Evolutionary conservation across 2,888 invertebrate species (phyloP), one percentile per base, ranked within the genome.

Genomic region (Brenthis ino): DNA sequence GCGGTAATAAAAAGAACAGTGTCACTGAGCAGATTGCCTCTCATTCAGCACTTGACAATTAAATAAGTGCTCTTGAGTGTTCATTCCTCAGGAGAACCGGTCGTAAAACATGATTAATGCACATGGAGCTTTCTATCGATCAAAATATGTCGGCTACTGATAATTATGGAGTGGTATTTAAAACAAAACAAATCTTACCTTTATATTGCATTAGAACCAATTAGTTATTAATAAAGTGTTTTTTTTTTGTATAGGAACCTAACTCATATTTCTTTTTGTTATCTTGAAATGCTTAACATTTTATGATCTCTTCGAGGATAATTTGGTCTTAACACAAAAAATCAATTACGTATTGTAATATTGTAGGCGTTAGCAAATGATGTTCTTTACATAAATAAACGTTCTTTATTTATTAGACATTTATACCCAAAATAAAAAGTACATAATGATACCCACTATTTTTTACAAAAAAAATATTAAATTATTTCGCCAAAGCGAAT

Each of bases 11-110:
- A 89, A 88, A 87, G 85, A 88, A 90, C 87, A 88, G 90, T 91
- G 91, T 92, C 93, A 86, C 89, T 85, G 89, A 88, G 87, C 90
- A 90, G 89, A 91, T 90, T 90, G 89, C 87, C 85, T 83, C 87
- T 88, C 86, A 88, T 90, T 90, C 91, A 87, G 84, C 85, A 85
- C 88, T 89, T 86, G 86, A 91, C 90, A 90, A 92, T 92, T 92
- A 91, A 90, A 91, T 91, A 89, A 91, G 89, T 85, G 88, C 83
- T 87, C 85, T 88, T 82, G 85, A 87, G 85, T 84, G 86, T 83
- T 84, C 84, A 83, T 83, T 84, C 82, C 81, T 83, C 82, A 83
- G 82, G 86, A 83, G 79, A 79, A 84, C 81, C 85, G 86, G 88
- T 90, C 89, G 88, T 85, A 88, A 88, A 85, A 85, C 82, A 83